Base-by-base conservation (phyloP, 2,888 invertebrate species). In the Andrena marginata region DNA sequence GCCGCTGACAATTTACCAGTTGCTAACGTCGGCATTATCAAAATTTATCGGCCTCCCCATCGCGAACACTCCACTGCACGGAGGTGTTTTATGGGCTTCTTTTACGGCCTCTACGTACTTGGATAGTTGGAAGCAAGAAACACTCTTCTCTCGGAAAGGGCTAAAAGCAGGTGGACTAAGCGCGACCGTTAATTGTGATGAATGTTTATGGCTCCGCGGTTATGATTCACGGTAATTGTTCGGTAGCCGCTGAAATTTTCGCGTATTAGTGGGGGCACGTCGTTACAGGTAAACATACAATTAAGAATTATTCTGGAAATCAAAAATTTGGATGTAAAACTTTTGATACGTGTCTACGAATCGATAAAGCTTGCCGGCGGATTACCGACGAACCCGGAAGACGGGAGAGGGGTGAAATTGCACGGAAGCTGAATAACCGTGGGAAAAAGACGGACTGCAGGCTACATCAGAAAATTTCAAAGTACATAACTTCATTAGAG, bases 31-130 rank as follows among this genome's bases (percentile, higher is more conserved):
- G 79, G 76, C 80, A 74, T 89, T 87, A 90, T 90, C 84, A 83
- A 87, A 90, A 90, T 89, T 86, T 88, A 90, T 89, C 80, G 73
- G 51, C 49, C 64, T 42, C 70, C 51, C 79, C 31, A 68, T 80
- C 79, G 82, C 76, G 74, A 75, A 72, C 76, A 51, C 56, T 65
- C 75, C 49, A 67, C 77, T 31, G n/a, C 63, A 23, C 35, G n/a
- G 33, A 31, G 29, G 51, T 85, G 69, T 70, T 82, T 87, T 82
- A 78, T 74, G 68, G 77, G 23, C 59, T 33, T 51, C 76, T 63
- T 82, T 83, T 75, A 74, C 56, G 49, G 5, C 3, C 69, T n/a
- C 29, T 62, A 42, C 23, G 60, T 63, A 62, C 56, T 69, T 72
- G 48, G 42, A 48, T 51, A 31, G 29, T n/a, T 62, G 16, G 23